phyloP scores from a whole-genome alignment of 2,113 vertebrate species.

The Australoheros scitulus region DNA sequence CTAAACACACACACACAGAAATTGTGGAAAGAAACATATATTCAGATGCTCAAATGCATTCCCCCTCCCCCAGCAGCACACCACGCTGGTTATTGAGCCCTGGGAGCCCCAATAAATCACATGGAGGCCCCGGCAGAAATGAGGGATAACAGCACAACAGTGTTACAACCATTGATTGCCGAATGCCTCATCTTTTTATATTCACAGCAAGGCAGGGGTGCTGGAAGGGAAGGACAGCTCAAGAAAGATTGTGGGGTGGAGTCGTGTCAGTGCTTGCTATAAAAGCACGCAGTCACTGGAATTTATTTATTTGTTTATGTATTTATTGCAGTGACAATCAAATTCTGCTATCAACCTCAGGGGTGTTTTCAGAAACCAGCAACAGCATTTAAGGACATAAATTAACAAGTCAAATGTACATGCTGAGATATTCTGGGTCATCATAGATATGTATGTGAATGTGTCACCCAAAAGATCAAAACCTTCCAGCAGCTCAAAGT shows the following conservation, averaged over 20 bases:
- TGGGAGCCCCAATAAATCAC: conserved; percentile 63
- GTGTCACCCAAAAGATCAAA: background rate
- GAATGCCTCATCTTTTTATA: conserved; percentile 56
- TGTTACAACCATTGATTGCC: conserved; percentile 53
- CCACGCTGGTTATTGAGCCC: conserved; percentile 46
- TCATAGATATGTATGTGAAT: background rate
- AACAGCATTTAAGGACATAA: background rate
- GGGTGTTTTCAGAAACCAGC: conserved; percentile 17
- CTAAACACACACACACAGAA: conserved; percentile 26
- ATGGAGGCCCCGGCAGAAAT: conserved; percentile 40
- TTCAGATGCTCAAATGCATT: background rate
- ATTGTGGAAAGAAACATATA: conserved; percentile 15
- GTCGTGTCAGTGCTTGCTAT: background rate
- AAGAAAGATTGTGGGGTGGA: background rate
- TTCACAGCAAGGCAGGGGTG: conserved; percentile 13
- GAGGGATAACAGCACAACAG: conserved; percentile 58
- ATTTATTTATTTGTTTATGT: background rate
- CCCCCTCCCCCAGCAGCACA: conserved; percentile 32
- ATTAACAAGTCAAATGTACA: background rate
- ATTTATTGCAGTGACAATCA: conserved; percentile 1
- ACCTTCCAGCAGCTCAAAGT: background rate
- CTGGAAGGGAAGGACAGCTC: conserved; percentile 7
- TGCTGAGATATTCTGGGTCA: background rate
- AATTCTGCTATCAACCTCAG: conserved; percentile 3
- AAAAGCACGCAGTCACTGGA: background rate